Base-by-base conservation (phyloP, 1,140 invertebrate genomes). In the Hermetia illucens region DNA sequence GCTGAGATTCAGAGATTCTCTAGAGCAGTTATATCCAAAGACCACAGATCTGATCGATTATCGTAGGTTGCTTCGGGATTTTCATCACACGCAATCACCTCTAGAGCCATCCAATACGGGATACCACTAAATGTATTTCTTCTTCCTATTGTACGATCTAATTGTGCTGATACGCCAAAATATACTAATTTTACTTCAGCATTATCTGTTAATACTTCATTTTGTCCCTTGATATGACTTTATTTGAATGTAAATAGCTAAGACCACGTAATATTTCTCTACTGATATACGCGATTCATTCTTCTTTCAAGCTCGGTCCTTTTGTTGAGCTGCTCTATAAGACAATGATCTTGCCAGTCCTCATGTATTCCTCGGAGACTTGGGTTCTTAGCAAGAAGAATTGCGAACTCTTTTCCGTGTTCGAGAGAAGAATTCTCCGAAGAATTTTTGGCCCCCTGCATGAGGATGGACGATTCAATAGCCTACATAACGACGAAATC, bases 181-280 rank as follows among this genome's bases (percentile, higher is more conserved):
- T 99, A 96, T 50, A 99, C 96, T 50, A 98, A 70, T 72, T 98
- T 98, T 21, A 98, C 93, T 76, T 98, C 94, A 35, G 94, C 94
- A 73, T 98, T 97, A 58, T 98, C 95, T 44, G 96, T 99, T 16
- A 99, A 73, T 20, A 99, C 68, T 36, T 99, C 96, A 73, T 99
- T 99, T 65, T 99, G 96, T 29, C 96, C 96, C 68, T 99, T 99
- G 50, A 99, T 99, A 99, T 99, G 33, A 98, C 92, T 77, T 96
- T 97, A 64, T 96, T 98, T 48, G 82, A 81, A 67, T 99, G 96
- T 46, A 99, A 77, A 73, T 99, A 96, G 58, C 85, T 88, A 27
- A 98, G 73, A 50, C 94, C 95, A 58, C 94, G 75, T 35, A 96
- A 69, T 46, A 98, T 97, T 68, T 99, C 96, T 44, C 93, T 73